Percentiles rank a stretch among this genome's conserved stretches.
These are phyloP conservation scores for Ruditapes philippinarum DNA, from an alignment of 1,140 invertebrate genomes.

Conservation along the genomic window DNA sequence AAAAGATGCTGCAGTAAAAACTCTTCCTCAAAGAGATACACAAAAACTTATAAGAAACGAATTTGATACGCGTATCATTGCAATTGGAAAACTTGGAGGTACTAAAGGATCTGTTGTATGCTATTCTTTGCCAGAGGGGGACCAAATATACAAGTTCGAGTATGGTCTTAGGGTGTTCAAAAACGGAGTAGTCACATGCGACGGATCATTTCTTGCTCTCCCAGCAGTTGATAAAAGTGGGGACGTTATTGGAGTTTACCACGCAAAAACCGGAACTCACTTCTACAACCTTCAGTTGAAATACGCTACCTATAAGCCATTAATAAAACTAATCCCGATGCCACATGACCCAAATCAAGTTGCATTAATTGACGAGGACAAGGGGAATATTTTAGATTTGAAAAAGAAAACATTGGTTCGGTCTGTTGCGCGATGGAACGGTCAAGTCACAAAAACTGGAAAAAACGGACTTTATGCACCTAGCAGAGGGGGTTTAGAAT, in stretches of 20 bases:
- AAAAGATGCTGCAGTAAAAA: conserved; percentile 92
- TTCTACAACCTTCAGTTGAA: conserved; percentile 90
- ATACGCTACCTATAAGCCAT: conserved; percentile 85
- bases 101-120: conserved; percentile 77
- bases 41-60: conserved; percentile 95
- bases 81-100: conserved; percentile 89
- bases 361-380: conserved; percentile 96
- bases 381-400: conserved; percentile 91
- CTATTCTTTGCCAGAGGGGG: conserved; percentile 88
- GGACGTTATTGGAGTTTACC: conserved; percentile 94
- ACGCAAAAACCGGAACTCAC: conserved; percentile 93
- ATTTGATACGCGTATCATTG: conserved; percentile 93
- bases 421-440: conserved; percentile 88
- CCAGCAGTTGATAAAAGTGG: conserved; percentile 94
- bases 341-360: conserved; percentile 91
- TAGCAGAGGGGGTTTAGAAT: conserved; percentile 95
- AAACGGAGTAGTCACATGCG: conserved; percentile 92
- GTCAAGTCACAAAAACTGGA: conserved; percentile 87
- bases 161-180: conserved; percentile 88
- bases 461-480: conserved; percentile 97
- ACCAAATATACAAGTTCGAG: conserved; percentile 93
- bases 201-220: conserved; percentile 92
- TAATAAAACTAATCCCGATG: conserved; percentile 85
- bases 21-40: conserved; percentile 92
- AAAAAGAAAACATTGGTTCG: conserved; percentile 87